phyloP scores from a whole-genome alignment of 2,888 invertebrate species.

The Limnephilus auricula region DNA sequence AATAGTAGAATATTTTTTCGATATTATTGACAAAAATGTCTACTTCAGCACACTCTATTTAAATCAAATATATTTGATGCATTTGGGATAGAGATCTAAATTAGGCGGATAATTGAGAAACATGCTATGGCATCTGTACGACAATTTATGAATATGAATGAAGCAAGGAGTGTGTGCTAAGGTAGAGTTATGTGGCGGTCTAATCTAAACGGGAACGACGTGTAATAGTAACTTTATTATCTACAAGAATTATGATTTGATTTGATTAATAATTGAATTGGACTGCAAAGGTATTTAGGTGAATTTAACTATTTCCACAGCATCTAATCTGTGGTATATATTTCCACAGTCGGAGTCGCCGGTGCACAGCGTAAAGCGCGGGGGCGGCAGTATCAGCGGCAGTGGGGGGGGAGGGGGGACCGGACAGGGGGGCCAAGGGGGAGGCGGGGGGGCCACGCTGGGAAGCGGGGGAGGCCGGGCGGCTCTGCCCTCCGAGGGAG shows the following conservation, averaged over 20 bases:
- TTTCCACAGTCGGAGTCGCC: conserved; percentile 68
- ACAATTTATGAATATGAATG: no score
- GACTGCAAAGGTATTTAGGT: not conserved
- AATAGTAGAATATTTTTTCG: no score
- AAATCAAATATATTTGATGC: no score
- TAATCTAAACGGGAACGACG: no score
- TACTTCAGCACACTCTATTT: no score
- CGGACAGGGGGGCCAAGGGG: conserved; percentile 68
- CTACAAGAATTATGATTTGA: not conserved
- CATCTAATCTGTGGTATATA: not conserved
- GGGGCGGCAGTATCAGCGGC: conserved; percentile 69
- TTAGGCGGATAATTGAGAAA: no score
- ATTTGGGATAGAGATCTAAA: no score
- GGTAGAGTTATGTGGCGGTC: no score
- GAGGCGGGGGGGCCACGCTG: conserved; percentile 68
- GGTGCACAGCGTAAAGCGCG: conserved; percentile 65
- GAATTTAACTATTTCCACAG: not conserved
- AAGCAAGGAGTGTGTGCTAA: no score
- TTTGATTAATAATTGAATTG: not conserved
- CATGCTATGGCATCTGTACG: no score
- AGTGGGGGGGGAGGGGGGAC: conserved; percentile 61
- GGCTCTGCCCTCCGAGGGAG: conserved; percentile 68
- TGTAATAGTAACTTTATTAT: not conserved
- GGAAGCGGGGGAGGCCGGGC: conserved; percentile 68
- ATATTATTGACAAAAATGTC: no score